A percentile compares a stretch with the other conserved stretches of the same genome.
These are phyloP conservation scores for Odiellus spinosus DNA, from an alignment of 2,888 invertebrate species.

Conservation along the genomic window DNA sequence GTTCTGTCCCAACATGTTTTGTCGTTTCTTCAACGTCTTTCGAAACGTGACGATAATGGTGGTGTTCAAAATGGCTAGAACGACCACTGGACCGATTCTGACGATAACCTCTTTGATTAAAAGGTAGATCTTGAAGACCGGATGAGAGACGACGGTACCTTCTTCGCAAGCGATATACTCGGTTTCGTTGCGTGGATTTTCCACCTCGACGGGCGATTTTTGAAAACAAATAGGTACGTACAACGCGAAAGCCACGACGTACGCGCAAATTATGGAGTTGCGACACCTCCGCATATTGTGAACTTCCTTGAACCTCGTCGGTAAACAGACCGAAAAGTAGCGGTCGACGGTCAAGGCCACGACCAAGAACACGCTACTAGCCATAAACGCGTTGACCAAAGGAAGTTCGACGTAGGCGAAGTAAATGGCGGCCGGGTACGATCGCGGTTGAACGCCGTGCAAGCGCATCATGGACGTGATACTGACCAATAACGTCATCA, in stretches of 20 bases:
- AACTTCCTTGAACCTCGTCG: constrained; percentile 29
- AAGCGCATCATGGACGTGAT: constrained; percentile 31
- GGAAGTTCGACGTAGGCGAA: constrained; percentile 35
- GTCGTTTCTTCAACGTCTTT: constrained; percentile 30
- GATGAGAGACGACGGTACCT: constrained; percentile 21
- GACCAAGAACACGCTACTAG: constrained; percentile 36
- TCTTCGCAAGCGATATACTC: constrained; percentile 24
- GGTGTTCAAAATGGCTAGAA: constrained; percentile 34
- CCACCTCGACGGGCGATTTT: constrained; percentile 21
- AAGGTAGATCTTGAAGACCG: constrained; percentile 29
- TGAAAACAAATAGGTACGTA: constrained; percentile 32
- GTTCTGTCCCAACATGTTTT: constrained; percentile 23
- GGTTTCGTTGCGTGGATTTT: constrained; percentile 5
- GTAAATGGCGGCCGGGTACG: constrained; percentile 28
- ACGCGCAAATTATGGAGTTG: constrained; percentile 29
- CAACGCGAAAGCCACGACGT: constrained; percentile 29
- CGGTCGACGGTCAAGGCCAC: constrained; percentile 36
- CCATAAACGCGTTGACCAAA: constrained; percentile 36
- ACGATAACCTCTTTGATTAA: constrained; percentile 32
- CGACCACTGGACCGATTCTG: constrained; percentile 33
- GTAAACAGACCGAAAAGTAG: constrained; percentile 35
- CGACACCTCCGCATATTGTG: constrained; percentile 29
- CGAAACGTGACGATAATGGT: constrained; percentile 34
- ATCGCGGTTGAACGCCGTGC: constrained; percentile 25
- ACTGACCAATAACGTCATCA: constrained; percentile 34